These are phyloP conservation scores for Cheilosia variabilis DNA, from an alignment of 2,888 invertebrate genomes.

Conservation along the genomic window DNA sequence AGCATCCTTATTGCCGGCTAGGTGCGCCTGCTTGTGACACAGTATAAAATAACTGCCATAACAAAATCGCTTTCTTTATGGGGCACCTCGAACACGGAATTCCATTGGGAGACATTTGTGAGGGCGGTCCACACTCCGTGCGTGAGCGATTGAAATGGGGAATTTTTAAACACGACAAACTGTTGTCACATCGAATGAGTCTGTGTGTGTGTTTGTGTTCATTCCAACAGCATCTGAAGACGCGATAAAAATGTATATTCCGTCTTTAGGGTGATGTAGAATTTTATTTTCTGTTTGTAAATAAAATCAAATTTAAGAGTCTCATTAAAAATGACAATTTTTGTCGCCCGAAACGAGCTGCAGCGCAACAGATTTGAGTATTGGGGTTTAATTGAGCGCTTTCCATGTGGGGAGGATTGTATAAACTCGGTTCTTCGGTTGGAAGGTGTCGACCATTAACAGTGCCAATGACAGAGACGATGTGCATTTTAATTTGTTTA, in stretches of 20 bases:
- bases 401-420: constrained; percentile 17
- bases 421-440: constrained; percentile 9
- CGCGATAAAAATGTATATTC: constrained; percentile 58
- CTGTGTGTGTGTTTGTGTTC: background rate
- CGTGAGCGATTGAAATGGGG: constrained; percentile 49
- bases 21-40: constrained; percentile 56
- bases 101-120: constrained; percentile 32
- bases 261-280: constrained; percentile 42
- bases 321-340: constrained; percentile 71
- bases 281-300: constrained; percentile 64
- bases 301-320: constrained; percentile 71
- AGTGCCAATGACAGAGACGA: constrained; percentile 15
- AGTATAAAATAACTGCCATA: constrained; percentile 50
- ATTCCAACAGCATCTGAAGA: constrained; percentile 20
- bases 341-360: constrained; percentile 23
- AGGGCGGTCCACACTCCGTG: constrained; percentile 11
- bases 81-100: constrained; percentile 21
- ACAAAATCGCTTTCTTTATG: constrained; percentile 48
- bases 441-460: constrained; percentile 56
- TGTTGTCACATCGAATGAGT: constrained; percentile 47
- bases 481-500: constrained; percentile 57
- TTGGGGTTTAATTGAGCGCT: constrained; percentile 42
- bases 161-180: constrained; percentile 42
- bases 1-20: constrained; percentile 49
- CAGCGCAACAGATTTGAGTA: constrained; percentile 28